Conservation (phyloP, 2,113 vertebrate genomes). For the Vidua macroura region DNA sequence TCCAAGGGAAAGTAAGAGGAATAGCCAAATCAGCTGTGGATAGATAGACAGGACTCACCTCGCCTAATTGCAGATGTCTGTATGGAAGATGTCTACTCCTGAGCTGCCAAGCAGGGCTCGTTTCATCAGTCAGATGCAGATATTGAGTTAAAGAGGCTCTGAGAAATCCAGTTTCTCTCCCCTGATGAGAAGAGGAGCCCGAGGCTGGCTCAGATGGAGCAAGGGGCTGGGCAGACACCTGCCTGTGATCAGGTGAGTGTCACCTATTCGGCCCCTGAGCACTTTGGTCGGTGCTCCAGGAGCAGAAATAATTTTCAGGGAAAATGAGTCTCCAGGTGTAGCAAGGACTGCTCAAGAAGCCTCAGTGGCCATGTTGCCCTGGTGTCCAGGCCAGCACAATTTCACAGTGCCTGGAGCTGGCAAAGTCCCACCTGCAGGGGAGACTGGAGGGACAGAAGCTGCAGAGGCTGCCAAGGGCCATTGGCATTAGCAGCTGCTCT, state of each 20-base stretch:
- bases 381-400: neutral
- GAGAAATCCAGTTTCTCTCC: constrained; percentile 29
- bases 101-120: neutral
- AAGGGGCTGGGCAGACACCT: neutral
- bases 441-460: neutral
- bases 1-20: neutral
- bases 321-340: neutral
- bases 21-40: neutral
- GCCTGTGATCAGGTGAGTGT: neutral
- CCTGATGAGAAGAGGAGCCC: neutral
- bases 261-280: neutral
- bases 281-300: neutral
- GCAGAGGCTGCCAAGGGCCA: neutral
- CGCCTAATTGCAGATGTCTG: neutral
- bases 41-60: neutral
- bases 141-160: neutral
- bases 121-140: neutral
- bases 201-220: neutral
- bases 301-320: neutral
- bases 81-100: neutral
- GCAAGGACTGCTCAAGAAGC: neutral
- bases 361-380: too few species aligned
- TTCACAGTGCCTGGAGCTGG: neutral
- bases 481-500: neutral
- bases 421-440: neutral